Percentiles rank a stretch among this genome's conserved stretches.
Conservation (phyloP, 2,113 vertebrate species). For the Platichthys stellatus region DNA sequence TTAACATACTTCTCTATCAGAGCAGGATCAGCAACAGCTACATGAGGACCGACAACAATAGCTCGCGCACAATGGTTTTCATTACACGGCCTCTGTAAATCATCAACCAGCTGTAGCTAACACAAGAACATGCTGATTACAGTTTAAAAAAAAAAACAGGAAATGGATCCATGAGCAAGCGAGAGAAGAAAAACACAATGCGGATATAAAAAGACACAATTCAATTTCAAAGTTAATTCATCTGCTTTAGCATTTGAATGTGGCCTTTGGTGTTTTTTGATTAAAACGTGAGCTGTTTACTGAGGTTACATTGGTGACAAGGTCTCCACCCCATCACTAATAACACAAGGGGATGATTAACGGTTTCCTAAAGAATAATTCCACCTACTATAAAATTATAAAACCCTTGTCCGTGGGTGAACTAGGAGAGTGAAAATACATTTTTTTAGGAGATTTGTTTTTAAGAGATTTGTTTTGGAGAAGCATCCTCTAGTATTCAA, state of each 20-base stretch:
- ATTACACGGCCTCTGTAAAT: not conserved
- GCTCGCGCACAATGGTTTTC: not conserved
- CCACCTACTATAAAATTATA: not conserved
- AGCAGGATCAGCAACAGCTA: conserved; percentile 4
- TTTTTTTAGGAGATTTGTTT: not conserved
- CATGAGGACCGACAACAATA: conserved; percentile 1
- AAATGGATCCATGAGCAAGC: not conserved
- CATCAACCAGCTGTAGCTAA: not conserved
- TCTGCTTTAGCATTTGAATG: not conserved
- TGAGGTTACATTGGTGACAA: not conserved
- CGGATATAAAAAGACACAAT: not conserved
- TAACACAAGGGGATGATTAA: not conserved
- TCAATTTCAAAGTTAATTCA: not conserved
- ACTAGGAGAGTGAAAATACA: not conserved
- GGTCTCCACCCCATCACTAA: not conserved
- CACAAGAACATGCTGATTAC: conserved; percentile 9
- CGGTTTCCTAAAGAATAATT: conserved; percentile 4
- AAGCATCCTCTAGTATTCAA: not conserved
- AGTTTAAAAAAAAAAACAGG: not conserved
- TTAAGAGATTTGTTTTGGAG: not conserved
- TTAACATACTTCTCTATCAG: conserved; percentile 16
- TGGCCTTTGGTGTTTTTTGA: not conserved
- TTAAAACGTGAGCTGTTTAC: not conserved
- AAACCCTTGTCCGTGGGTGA: not conserved
- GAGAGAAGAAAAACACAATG: too few relatives aligned